phyloP scores from a whole-genome alignment of 1,140 invertebrate genomes.

The Psilanteris sp. region DNA sequence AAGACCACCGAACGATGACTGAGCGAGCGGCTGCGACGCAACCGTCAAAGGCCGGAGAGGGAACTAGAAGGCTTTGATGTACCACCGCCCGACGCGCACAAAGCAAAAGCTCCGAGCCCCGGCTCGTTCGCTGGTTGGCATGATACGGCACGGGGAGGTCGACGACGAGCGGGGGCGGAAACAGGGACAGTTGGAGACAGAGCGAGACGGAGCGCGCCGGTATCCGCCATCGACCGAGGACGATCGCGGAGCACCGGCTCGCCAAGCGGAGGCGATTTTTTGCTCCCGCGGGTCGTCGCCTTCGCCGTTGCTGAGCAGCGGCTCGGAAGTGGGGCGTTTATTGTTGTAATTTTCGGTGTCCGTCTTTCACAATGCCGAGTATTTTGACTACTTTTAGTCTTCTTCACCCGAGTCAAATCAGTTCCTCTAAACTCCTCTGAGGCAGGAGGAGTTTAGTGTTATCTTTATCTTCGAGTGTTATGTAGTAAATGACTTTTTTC shows the following conservation, averaged over 20 bases:
- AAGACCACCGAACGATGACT: slow-evolving; percentile 78
- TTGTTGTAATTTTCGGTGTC: too few relatives aligned
- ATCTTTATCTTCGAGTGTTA: too few relatives aligned
- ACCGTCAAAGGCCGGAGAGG: slow-evolving; percentile 78
- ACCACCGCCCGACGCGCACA: slow-evolving; percentile 77
- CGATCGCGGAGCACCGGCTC: too few relatives aligned
- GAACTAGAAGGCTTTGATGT: slow-evolving; percentile 79
- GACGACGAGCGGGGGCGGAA: slow-evolving; percentile 61
- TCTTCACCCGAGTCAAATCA: too few relatives aligned
- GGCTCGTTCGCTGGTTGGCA: slow-evolving; percentile 70
- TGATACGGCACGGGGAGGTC: slow-evolving; percentile 61
- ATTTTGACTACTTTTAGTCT: too few relatives aligned
- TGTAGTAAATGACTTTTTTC: too few relatives aligned
- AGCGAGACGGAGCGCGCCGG: slow-evolving; percentile 58
- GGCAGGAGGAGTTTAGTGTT: too few relatives aligned
- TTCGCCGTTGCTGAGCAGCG: too few relatives aligned
- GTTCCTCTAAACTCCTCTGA: too few relatives aligned
- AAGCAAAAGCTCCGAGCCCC: slow-evolving; percentile 75
- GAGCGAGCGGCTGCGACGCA: slow-evolving; percentile 76
- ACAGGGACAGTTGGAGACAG: slow-evolving; percentile 54
- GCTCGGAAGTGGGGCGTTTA: not conserved
- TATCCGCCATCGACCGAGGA: slow-evolving; percentile 45
- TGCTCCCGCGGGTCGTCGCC: too few relatives aligned
- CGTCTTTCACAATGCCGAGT: too few relatives aligned
- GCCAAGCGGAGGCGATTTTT: too few relatives aligned